Conservation (phyloP, 2,888 invertebrate genomes). For the Dioctria rufipes region DNA sequence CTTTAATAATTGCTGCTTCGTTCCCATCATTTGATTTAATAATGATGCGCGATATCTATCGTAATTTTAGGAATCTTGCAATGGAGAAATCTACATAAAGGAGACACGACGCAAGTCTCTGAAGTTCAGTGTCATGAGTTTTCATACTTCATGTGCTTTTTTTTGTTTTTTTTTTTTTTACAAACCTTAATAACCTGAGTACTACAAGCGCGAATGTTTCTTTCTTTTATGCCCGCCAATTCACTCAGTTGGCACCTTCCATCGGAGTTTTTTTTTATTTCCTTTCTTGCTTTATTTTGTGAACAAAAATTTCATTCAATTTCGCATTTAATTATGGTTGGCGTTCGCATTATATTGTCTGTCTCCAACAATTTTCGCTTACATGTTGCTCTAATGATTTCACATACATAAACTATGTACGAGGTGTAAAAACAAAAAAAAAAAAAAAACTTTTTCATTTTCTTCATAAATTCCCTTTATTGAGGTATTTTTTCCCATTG, state of each 20-base stretch:
- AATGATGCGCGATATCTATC: too few species aligned
- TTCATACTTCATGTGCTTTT: not conserved
- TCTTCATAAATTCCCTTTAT: slow-evolving; percentile 33
- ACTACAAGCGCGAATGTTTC: not conserved
- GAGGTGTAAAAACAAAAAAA: not conserved
- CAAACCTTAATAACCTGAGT: too few species aligned
- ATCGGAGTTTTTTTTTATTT: not conserved
- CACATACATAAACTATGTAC: not conserved
- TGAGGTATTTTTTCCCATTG: slow-evolving; percentile 29
- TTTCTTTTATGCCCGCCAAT: not conserved
- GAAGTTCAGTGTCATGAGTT: slow-evolving; percentile 37
- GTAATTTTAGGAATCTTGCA: too few species aligned
- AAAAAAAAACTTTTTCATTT: slow-evolving; percentile 24
- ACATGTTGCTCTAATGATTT: not conserved
- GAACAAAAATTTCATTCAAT: slow-evolving; percentile 35
- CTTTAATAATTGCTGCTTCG: too few species aligned
- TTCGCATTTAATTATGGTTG: slow-evolving; percentile 22
- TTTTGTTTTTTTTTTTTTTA: slow-evolving; percentile 1
- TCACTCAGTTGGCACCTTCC: not conserved
- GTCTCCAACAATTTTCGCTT: slow-evolving; percentile 3
- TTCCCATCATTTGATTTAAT: too few species aligned
- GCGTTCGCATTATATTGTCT: not conserved
- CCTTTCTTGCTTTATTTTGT: not conserved
- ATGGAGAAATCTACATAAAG: too few species aligned
- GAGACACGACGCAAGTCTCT: too few species aligned